These are phyloP conservation scores for Pseudanteris insignis DNA, from an alignment of 2,888 invertebrate species.

Conservation along the genomic window DNA sequence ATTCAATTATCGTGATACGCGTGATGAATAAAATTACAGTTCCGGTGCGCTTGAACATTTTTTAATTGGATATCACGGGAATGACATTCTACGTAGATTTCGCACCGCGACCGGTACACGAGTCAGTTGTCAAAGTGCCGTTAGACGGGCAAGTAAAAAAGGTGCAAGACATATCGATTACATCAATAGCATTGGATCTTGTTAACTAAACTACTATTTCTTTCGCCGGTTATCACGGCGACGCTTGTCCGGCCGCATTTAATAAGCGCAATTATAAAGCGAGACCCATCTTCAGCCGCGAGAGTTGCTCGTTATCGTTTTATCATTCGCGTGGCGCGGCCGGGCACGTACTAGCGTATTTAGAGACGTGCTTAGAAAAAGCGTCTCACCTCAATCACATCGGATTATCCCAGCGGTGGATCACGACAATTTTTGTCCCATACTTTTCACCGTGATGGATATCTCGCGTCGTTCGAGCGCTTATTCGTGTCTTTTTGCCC, in stretches of 20 bases:
- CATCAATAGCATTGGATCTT: constrained; percentile 26
- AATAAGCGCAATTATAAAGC: constrained; percentile 41
- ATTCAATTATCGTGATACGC: neutral
- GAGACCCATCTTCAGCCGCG: constrained; percentile 15
- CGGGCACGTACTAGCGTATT: constrained; percentile 20
- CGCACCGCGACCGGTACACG: constrained; percentile 26
- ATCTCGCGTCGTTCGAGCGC: neutral
- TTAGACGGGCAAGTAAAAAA: constrained; percentile 30
- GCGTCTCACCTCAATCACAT: constrained; percentile 23
- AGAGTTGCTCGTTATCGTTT: constrained; percentile 33
- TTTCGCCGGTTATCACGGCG: constrained; percentile 33
- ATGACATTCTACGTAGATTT: constrained; percentile 28
- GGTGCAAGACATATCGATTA: constrained; percentile 40
- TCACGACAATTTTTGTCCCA: constrained; percentile 10
- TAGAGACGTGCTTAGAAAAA: constrained; percentile 24
- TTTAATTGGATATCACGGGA: constrained; percentile 21
- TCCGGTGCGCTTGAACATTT: constrained; percentile 14
- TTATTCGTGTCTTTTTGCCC: neutral
- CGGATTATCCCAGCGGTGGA: constrained; percentile 25
- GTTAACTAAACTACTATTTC: constrained; percentile 41
- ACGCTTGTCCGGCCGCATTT: constrained; percentile 25
- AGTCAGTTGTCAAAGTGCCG: constrained; percentile 45
- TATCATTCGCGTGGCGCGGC: constrained; percentile 16
- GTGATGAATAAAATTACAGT: too few species aligned
- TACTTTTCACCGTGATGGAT: constrained; percentile 13